Conservation (phyloP, 2,797 vertebrate genomes). For the Phyllotis vaccarum region DNA sequence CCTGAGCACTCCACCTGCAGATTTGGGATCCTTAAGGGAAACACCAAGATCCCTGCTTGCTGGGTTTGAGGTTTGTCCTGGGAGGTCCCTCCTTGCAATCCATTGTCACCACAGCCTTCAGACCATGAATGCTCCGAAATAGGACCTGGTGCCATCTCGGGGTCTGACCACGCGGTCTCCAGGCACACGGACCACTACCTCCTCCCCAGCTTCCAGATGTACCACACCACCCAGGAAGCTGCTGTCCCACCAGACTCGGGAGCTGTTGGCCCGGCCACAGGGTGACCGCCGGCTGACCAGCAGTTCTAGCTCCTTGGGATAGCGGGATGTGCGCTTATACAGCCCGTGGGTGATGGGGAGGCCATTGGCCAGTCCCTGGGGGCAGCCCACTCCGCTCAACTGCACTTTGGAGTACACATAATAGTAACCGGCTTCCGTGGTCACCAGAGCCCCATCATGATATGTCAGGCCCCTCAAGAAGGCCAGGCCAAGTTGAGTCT, state of each 20-base stretch:
- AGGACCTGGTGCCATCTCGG: conserved; percentile 76
- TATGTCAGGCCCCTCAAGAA: conserved; percentile 83
- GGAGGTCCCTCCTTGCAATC: fast-evolving
- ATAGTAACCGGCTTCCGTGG: conserved; percentile 78
- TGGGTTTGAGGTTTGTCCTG: not conserved
- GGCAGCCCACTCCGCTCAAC: conserved; percentile 70
- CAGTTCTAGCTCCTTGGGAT: conserved; percentile 73
- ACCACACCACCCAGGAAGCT: conserved; percentile 84
- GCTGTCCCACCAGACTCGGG: conserved; percentile 80
- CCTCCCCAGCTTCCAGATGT: conserved; percentile 74
- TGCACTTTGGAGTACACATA: conserved; percentile 87
- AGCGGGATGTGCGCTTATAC: conserved; percentile 78
- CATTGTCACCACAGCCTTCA: not conserved
- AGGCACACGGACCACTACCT: conserved; percentile 79
- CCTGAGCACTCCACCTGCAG: not conserved
- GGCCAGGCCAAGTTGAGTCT: conserved; percentile 77
- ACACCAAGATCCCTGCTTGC: not conserved
- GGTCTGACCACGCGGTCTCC: conserved; percentile 56
- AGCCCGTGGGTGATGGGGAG: conserved; percentile 73
- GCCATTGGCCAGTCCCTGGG: not conserved
- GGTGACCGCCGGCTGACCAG: conserved; percentile 73
- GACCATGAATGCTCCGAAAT: conserved; percentile 87
- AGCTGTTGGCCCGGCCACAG: not conserved
- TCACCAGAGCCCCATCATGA: conserved; percentile 78
- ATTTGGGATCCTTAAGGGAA: not conserved